Conservation (phyloP, 2,113 vertebrate species). For the Pangasianodon hypophthalmus region DNA sequence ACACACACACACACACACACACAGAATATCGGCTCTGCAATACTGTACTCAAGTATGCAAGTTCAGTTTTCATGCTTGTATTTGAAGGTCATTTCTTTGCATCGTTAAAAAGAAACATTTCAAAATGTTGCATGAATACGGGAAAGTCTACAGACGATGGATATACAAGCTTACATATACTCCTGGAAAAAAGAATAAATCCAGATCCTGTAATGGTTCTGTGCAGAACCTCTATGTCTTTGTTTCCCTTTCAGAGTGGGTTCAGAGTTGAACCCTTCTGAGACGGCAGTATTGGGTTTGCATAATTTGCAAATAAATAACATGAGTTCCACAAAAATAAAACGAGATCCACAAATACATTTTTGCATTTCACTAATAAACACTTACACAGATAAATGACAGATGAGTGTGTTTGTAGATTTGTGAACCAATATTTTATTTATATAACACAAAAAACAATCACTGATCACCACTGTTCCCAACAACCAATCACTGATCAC, state of each 20-base stretch:
- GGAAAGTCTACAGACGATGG: no score
- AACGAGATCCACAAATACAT: no score
- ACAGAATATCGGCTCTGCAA: not conserved
- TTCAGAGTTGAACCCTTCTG: not conserved
- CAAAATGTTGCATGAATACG: not conserved
- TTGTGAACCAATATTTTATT: not conserved
- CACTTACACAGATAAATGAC: not conserved
- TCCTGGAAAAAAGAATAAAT: not conserved
- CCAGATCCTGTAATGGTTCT: not conserved
- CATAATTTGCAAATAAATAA: no score
- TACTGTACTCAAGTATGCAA: not conserved
- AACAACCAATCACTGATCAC: not conserved
- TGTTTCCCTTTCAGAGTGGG: not conserved
- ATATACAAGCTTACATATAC: not conserved
- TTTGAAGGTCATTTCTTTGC: not conserved
- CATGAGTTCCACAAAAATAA: not conserved
- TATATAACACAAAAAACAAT: not conserved
- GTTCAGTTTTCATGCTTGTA: not conserved
- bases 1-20: conserved; percentile 10
- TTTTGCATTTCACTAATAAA: no score
- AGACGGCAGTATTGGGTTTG: not conserved
- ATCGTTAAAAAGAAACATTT: not conserved
- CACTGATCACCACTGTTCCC: not conserved
- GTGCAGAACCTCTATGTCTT: not conserved
- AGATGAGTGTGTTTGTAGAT: not conserved